Base-by-base conservation (phyloP, 2,797 vertebrate genomes). In the Varecia variegata region DNA sequence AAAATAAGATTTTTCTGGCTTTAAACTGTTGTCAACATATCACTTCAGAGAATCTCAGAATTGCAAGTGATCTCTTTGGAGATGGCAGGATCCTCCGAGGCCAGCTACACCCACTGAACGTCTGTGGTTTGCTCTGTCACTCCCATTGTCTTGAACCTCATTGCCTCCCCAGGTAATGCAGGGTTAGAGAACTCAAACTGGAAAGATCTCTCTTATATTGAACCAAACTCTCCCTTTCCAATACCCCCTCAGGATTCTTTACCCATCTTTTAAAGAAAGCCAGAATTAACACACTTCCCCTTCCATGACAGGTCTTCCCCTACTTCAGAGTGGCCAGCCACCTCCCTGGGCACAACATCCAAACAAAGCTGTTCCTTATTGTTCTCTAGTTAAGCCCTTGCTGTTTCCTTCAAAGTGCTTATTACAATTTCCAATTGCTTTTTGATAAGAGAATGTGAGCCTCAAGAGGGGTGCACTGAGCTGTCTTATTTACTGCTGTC, bases 201-300 rank as follows among this genome's bases (percentile, higher is more conserved):
- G 35, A 93, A 88, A 93, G 23, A n/a, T 27, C 38, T 86, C 65
- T 56, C n/a, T 92, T 54, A 60, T 38, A n/a, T 25, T 88, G 52
- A 95, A 65, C 40, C 86, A 68, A 90, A 60, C 74, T 73, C 10
- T 80, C 25, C n/a, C 56, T 93, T 95, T 83, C 40, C 62, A 73
- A 18, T 17, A 45, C 27, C 30, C 56, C 18, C 5, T 30, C 18
- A 56, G 80, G 27, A 85, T n/a, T 84, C 40, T 38, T 13, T 58
- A 45, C 14, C 25, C 40, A 32, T 35, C 21, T 14, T 50, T 40
- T 45, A 52, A 84, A 58, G 60, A 40, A 56, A 83, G 45, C 5
- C 43, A 47, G 23, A 73, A 76, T 68, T 56, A 67, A 67, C 32
- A 67, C 8, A 20, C 27, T 27, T 6, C 2, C 11, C 9, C 20